These are phyloP conservation scores for Lanistes nyassanus DNA, from an alignment of 1,140 invertebrate species.

Conservation along the genomic window DNA sequence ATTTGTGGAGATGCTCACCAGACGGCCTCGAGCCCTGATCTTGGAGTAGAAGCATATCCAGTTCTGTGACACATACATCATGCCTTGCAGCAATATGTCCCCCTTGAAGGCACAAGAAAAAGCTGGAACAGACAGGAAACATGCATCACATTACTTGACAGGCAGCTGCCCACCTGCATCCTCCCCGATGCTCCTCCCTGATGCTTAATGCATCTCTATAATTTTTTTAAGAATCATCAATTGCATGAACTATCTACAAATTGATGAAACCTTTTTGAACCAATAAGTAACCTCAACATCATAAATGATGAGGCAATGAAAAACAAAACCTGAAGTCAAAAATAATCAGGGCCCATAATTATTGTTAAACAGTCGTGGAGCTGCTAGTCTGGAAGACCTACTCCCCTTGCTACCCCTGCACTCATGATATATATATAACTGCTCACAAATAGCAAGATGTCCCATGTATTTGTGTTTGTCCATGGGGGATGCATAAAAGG, in stretches of 20 bases:
- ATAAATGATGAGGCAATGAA: too few relatives aligned
- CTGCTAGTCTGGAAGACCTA: too few relatives aligned
- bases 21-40: slow-evolving; percentile 91
- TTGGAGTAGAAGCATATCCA: slow-evolving; percentile 96
- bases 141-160: not conserved
- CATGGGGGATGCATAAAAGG: not conserved
- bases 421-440: not conserved
- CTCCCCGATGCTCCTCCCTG: too few relatives aligned
- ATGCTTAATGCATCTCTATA: too few relatives aligned
- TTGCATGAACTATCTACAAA: too few relatives aligned
- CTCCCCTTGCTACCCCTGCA: too few relatives aligned
- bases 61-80: slow-evolving; percentile 91
- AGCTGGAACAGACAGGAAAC: slow-evolving; percentile 73
- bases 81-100: slow-evolving; percentile 91
- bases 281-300: too few relatives aligned
- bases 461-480: not conserved
- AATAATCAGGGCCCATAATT: too few relatives aligned
- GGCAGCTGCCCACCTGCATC: slow-evolving; percentile 6
- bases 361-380: too few relatives aligned
- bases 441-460: not conserved
- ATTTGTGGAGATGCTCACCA: slow-evolving; percentile 71
- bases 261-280: too few relatives aligned
- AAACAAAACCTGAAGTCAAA: too few relatives aligned
- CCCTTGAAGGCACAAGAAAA: slow-evolving; percentile 91
- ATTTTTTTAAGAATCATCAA: too few relatives aligned